Percentiles rank a stretch among this genome's conserved stretches.
phyloP scores from a whole-genome alignment of 2,888 invertebrate genomes.

The Xanthostigma xanthostigma region DNA sequence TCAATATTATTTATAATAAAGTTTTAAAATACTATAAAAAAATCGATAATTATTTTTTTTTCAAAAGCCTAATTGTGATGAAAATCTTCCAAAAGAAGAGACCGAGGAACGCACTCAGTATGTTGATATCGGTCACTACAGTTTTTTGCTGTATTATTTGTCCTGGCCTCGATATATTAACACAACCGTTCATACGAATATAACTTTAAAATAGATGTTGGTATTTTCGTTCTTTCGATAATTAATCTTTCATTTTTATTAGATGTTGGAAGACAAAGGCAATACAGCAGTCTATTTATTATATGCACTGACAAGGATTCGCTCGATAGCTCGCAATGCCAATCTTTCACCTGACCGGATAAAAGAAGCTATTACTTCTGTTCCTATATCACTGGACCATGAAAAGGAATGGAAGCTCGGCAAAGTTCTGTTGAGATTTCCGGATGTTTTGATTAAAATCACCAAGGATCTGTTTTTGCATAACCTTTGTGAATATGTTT shows the following conservation, averaged over 20 bases:
- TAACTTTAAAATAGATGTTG: too few relatives aligned
- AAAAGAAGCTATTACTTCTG: constrained; percentile 40
- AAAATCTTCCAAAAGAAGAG: too few relatives aligned
- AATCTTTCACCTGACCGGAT: constrained; percentile 48
- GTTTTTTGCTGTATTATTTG: too few relatives aligned
- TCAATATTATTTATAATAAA: too few relatives aligned
- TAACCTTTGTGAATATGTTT: constrained; percentile 86
- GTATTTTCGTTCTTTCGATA: neutral
- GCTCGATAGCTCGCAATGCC: constrained; percentile 73
- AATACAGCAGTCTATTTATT: constrained; percentile 97
- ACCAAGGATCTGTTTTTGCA: constrained; percentile 72
- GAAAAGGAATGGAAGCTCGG: constrained; percentile 91
- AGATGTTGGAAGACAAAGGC: constrained; percentile 96
- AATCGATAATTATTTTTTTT: too few relatives aligned
- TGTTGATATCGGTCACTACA: too few relatives aligned
- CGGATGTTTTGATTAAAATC: constrained; percentile 73
- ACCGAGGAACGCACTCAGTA: too few relatives aligned
- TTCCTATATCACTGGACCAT: constrained; percentile 58
- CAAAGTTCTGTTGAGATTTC: constrained; percentile 71
- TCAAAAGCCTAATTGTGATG: too few relatives aligned
- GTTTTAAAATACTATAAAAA: too few relatives aligned
- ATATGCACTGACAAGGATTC: constrained; percentile 87
- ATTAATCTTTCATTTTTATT: constrained; percentile 5
- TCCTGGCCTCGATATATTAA: too few relatives aligned
- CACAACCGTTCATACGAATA: too few relatives aligned